phyloP scores from a whole-genome alignment of 2,797 vertebrate genomes.

The Eospalax fontanierii region DNA sequence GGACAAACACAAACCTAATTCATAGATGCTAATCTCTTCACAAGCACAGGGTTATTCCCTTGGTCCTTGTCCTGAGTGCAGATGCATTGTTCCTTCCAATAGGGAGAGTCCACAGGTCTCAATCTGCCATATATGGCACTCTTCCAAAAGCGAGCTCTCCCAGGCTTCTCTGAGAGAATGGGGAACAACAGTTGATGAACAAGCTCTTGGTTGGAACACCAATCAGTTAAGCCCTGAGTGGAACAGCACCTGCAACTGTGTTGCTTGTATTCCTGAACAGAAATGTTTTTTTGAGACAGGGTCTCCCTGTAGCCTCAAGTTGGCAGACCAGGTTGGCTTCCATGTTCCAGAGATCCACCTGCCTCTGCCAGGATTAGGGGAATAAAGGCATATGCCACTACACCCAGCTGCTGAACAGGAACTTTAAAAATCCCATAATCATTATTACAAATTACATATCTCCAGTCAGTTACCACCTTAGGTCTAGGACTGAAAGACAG shows the following conservation, averaged over 20 bases:
- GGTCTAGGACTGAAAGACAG: background rate
- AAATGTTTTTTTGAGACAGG: too few relatives aligned
- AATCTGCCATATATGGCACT: background rate
- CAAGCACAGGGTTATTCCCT: background rate
- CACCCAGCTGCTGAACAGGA: background rate
- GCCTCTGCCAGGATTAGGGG: too few relatives aligned
- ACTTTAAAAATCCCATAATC: background rate
- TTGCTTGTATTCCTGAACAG: background rate
- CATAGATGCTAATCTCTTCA: background rate
- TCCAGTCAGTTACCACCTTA: background rate
- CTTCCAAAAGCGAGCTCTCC: background rate
- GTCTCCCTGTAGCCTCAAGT: too few relatives aligned
- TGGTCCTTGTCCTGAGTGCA: background rate
- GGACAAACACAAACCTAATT: background rate
- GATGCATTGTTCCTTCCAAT: background rate
- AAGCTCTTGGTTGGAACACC: background rate
- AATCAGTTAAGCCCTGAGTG: background rate
- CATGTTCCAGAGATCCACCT: too few relatives aligned
- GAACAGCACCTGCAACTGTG: background rate
- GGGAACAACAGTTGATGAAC: background rate
- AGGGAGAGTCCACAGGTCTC: background rate
- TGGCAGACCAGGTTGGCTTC: too few relatives aligned
- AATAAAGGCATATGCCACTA: too few relatives aligned
- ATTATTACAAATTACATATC: conserved; percentile 31
- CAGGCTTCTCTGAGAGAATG: background rate